These are phyloP conservation scores for Galagoides demidoff DNA, from an alignment of 2,797 vertebrate genomes.

Conservation along the genomic window DNA sequence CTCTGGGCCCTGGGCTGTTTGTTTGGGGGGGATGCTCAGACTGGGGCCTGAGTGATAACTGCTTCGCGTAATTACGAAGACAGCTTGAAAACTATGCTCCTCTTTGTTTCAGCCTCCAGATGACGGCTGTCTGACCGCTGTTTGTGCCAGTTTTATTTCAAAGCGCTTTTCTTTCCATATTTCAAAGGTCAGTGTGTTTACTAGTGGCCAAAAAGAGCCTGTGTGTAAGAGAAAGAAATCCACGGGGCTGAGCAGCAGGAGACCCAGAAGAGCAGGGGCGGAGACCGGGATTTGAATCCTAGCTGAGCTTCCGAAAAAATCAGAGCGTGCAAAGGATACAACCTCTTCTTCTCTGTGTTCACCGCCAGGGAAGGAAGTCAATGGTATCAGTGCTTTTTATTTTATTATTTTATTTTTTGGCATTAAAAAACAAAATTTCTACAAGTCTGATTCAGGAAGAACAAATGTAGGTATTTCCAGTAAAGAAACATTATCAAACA, in stretches of 20 bases:
- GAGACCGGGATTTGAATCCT: slow-evolving; percentile 15
- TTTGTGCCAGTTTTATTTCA: slow-evolving; percentile 88
- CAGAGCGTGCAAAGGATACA: background rate
- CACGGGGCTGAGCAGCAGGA: slow-evolving; percentile 52
- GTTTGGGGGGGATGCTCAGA: slow-evolving; percentile 87
- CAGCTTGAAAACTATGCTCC: slow-evolving; percentile 87
- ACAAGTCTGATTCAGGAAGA: slow-evolving; percentile 40
- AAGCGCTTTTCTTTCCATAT: slow-evolving; percentile 89
- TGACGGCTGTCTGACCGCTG: slow-evolving; percentile 85
- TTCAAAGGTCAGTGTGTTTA: slow-evolving; percentile 88
- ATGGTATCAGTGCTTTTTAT: background rate
- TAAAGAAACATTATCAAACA: slow-evolving; percentile 8
- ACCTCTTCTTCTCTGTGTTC: background rate
- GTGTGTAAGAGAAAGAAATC: slow-evolving; percentile 68
- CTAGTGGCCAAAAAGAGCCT: slow-evolving; percentile 83
- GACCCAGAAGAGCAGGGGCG: background rate
- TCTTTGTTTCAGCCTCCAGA: slow-evolving; percentile 86
- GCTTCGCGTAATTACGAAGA: slow-evolving; percentile 88
- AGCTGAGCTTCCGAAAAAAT: background rate
- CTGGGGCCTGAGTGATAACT: slow-evolving; percentile 88
- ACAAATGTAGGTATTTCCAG: slow-evolving; percentile 56
- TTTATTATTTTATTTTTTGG: background rate
- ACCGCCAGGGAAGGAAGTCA: background rate
- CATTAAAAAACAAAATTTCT: background rate
- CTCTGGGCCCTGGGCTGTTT: slow-evolving; percentile 87